Conservation (phyloP, 2,888 invertebrate genomes). For the Saturnia japonica region DNA sequence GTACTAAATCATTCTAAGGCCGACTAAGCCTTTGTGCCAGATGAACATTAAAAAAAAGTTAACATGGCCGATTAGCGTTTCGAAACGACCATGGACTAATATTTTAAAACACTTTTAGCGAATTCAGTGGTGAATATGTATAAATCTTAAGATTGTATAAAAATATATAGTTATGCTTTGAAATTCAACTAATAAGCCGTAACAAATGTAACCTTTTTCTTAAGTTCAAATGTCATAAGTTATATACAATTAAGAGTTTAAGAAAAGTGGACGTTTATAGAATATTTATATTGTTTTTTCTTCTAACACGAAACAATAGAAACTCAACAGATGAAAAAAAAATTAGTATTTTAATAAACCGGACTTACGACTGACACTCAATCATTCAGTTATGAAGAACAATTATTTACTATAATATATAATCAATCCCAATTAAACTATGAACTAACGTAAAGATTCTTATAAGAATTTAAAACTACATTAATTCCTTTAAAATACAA, state of each 20-base stretch:
- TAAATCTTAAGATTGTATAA: not conserved
- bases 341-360: too few species aligned
- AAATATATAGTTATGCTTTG: not conserved
- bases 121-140: not conserved
- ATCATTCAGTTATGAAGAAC: too few species aligned
- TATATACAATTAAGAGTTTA: not conserved
- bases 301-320: too few species aligned
- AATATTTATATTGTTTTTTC: not conserved
- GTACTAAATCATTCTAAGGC: not conserved
- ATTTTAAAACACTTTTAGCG: not conserved
- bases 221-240: not conserved
- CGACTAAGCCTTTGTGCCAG: not conserved
- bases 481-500: not conserved
- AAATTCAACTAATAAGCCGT: not conserved
- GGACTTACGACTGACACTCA: too few species aligned
- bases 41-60: not conserved
- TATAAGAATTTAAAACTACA: not conserved
- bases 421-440: not conserved
- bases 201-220: not conserved
- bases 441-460: not conserved
- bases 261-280: not conserved
- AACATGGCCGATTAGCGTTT: not conserved
- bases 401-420: too few species aligned
- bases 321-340: too few species aligned
- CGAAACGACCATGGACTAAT: not conserved